Evolutionary conservation across 2,113 vertebrate species (phyloP).

Genomic region (Coptodon rendalli): DNA sequence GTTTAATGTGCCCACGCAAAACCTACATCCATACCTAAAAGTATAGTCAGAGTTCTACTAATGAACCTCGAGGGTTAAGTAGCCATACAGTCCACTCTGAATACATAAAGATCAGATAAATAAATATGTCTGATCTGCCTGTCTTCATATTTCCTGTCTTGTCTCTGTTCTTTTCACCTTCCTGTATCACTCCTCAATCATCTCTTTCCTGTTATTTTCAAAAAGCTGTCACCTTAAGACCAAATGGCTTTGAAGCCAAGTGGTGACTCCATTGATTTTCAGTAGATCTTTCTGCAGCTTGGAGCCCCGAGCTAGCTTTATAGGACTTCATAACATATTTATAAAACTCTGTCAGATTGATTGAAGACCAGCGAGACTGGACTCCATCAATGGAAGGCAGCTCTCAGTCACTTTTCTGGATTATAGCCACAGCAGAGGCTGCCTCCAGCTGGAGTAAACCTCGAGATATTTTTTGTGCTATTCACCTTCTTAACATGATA

Average conservation of each 20-base stretch:
- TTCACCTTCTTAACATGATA: neutral
- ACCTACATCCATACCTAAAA: neutral
- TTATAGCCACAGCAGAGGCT: neutral
- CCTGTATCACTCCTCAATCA: neutral
- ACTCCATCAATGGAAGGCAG: neutral
- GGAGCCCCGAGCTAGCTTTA: slow-evolving; percentile 29
- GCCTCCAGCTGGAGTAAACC: neutral
- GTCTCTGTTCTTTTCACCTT: neutral
- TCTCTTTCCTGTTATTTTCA: neutral
- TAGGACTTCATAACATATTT: slow-evolving; percentile 39
- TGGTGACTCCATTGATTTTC: slow-evolving; percentile 35
- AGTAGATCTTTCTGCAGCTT: slow-evolving; percentile 4
- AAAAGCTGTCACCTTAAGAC: neutral
- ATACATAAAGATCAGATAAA: neutral
- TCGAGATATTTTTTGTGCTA: neutral
- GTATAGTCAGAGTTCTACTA: neutral
- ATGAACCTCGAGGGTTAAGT: neutral
- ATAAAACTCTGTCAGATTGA: slow-evolving; percentile 39
- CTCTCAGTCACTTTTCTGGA: neutral
- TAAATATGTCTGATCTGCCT: neutral
- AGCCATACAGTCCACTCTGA: neutral
- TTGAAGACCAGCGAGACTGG: neutral
- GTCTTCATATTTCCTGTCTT: neutral
- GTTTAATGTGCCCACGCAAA: neutral
- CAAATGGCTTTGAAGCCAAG: neutral